A percentile compares a stretch with the other conserved stretches of the same genome.
Evolutionary conservation across 2,797 vertebrate species (phyloP).

Genomic region (Bovichtus diacanthus): DNA sequence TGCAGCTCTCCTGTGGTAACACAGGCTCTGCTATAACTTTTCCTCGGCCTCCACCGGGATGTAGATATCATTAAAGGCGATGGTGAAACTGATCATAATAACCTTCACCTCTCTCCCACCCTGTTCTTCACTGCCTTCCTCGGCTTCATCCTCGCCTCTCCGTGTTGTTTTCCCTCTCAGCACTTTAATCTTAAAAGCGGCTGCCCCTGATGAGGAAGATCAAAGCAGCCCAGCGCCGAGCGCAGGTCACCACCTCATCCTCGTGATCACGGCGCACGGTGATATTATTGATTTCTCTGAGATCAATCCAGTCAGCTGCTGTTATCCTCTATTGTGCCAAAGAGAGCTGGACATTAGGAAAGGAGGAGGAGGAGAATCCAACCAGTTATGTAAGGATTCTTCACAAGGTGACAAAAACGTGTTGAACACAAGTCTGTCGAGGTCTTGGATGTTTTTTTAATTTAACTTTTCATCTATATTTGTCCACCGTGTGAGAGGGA

Average conservation of each 20-base stretch:
- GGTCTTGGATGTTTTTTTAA: conserved; percentile 27
- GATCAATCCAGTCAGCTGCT: conserved; percentile 65
- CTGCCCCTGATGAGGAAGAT: conserved; percentile 73
- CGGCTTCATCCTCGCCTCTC: conserved; percentile 44
- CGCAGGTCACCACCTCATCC: conserved; percentile 73
- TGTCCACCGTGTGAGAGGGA: conserved; percentile 51
- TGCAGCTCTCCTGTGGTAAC: not conserved
- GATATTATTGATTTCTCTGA: conserved; percentile 74
- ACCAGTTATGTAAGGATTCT: conserved; percentile 68
- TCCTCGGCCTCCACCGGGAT: conserved; percentile 10
- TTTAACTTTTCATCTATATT: conserved; percentile 54
- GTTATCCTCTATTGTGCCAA: conserved; percentile 50
- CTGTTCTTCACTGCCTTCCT: conserved; percentile 25
- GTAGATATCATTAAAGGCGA: conserved; percentile 36
- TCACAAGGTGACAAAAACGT: conserved; percentile 52
- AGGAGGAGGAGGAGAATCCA: conserved; percentile 54
- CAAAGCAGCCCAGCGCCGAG: conserved; percentile 67
- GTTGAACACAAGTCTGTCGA: conserved; percentile 48
- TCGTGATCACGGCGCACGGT: conserved; percentile 53
- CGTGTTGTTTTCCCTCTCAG: conserved; percentile 58
- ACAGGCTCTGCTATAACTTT: conserved; percentile 21
- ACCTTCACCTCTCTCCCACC: conserved; percentile 64
- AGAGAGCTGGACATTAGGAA: conserved; percentile 49
- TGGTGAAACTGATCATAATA: conserved; percentile 37
- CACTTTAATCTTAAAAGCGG: conserved; percentile 76